phyloP scores from a whole-genome alignment of 2,797 vertebrate species.

The Vultur gryphus region DNA sequence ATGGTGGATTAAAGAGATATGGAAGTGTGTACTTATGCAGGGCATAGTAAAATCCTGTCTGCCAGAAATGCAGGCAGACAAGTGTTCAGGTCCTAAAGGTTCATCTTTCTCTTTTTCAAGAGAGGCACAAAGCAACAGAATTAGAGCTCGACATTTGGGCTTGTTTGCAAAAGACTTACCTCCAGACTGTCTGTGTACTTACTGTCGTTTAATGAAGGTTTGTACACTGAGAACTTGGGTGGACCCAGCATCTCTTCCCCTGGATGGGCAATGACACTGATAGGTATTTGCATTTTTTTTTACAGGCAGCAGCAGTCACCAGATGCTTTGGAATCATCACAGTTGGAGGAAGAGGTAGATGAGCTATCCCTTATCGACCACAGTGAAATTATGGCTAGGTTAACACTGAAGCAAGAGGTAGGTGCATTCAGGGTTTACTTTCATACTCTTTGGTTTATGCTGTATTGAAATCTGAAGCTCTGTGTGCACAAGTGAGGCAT shows the following conservation, averaged over 20 bases:
- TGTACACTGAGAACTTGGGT: not conserved
- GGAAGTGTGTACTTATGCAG: not conserved
- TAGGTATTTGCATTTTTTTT: not conserved
- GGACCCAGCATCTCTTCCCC: not conserved
- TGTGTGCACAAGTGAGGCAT: not conserved
- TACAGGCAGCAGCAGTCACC: slow-evolving; percentile 75
- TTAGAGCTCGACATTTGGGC: not conserved
- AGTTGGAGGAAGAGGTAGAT: slow-evolving; percentile 85
- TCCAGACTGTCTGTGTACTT: not conserved
- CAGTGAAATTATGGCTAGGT: slow-evolving; percentile 90
- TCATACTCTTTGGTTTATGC: not conserved
- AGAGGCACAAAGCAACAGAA: not conserved
- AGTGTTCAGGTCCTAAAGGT: not conserved
- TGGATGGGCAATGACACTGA: not conserved
- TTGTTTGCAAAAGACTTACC: slow-evolving; percentile 29
- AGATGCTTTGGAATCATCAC: slow-evolving; percentile 72
- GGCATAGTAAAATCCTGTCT: not conserved
- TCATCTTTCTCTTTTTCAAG: not conserved
- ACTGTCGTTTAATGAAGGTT: not conserved
- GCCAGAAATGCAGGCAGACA: not conserved
- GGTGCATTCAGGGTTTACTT: not conserved
- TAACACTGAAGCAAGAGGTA: slow-evolving; percentile 95
- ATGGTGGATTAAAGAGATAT: slow-evolving; percentile 7
- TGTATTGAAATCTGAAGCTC: not conserved
- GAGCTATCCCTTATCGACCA: slow-evolving; percentile 95